Evolutionary conservation across 2,888 invertebrate species (phyloP).

Genomic region (Taenaris catops): DNA sequence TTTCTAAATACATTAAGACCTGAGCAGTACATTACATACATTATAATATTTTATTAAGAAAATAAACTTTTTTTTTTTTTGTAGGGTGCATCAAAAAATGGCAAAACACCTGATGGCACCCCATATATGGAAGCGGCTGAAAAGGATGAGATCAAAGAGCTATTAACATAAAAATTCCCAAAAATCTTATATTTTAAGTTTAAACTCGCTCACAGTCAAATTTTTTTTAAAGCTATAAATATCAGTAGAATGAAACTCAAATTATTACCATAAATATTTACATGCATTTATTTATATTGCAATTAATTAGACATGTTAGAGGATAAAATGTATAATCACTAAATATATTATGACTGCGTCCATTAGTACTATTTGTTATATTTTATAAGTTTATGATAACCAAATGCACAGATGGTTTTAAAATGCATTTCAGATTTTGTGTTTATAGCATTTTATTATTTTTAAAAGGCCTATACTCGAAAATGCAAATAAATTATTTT

Average conservation of each 20-base stretch:
- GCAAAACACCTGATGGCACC: conserved; percentile 92
- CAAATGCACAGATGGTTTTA: conserved; percentile 19
- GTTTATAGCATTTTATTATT: conserved; percentile 27
- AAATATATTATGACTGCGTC: conserved; percentile 54
- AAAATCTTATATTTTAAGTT: conserved; percentile 25
- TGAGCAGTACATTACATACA: too few relatives aligned
- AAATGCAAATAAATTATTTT: conserved; percentile 67
- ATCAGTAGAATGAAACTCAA: conserved; percentile 45
- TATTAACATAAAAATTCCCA: conserved; percentile 65
- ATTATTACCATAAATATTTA: conserved; percentile 61
- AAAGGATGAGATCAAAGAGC: conserved; percentile 92
- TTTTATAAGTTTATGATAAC: too few relatives aligned
- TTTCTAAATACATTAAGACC: too few relatives aligned
- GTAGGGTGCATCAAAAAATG: conserved; percentile 90
- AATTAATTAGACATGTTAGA: too few relatives aligned
- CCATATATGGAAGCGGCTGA: conserved; percentile 94
- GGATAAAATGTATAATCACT: too few relatives aligned
- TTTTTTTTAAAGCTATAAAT: conserved; percentile 52
- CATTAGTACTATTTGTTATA: conserved; percentile 49
- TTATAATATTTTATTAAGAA: too few relatives aligned
- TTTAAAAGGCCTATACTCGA: conserved; percentile 57
- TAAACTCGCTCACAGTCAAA: conserved; percentile 43
- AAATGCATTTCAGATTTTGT: conserved; percentile 19
- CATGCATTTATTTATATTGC: conserved; percentile 74
- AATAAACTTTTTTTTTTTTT: conserved; percentile 28